Evolutionary conservation across 2,113 vertebrate species (phyloP), one percentile per base, ranked within the genome.

Genomic region (Mormyrus lacerda): DNA sequence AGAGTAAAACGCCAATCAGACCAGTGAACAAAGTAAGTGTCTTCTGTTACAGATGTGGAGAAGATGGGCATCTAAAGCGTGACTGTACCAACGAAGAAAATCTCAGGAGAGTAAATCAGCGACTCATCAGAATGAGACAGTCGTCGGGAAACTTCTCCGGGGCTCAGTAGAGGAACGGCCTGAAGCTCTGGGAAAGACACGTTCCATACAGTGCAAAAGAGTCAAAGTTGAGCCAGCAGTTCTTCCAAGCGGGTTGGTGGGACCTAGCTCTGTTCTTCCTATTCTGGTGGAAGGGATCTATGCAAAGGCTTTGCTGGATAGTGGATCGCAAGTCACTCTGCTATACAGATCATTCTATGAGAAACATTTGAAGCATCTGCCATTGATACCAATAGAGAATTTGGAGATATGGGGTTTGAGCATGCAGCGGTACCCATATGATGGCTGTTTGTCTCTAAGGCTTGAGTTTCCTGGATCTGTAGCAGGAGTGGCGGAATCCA

Each of bases 331-430:
- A 39, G 87, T 91, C 27, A 92, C 89, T 3, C 35, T 91, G 15
- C 21, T 92, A 0, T 92, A 91, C 87, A 11, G 87, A 15, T 88
- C 88, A 10, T 91, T 91, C 21, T 92, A 91, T 19, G 42, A 90
- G 3, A 90, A 44, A 35, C 48, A 92, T 53, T 48, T 92, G n/a
- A 92, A 85, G 42, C 90, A 91, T 58, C 31, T 92, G 45, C 86
- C 88, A 47, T 50, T 92, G 35, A 85, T 42, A 4, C 87, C 90
- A 24, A 85, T 91, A 13, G 51, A 88, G 1, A 27, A 31, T 53
- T 82, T 91, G 50, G 85, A 92, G 27, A 82, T 90, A 83, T 92
- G 91, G 91, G 91, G 91, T 8, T 39, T 92, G 0, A 90, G 89
- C 76, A 21, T 17, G 2, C 15, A 69, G 2, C 1, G 87, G 19